Evolutionary conservation across 2,888 invertebrate species (phyloP).

Genomic region (Rotaria magnacalcarata): DNA sequence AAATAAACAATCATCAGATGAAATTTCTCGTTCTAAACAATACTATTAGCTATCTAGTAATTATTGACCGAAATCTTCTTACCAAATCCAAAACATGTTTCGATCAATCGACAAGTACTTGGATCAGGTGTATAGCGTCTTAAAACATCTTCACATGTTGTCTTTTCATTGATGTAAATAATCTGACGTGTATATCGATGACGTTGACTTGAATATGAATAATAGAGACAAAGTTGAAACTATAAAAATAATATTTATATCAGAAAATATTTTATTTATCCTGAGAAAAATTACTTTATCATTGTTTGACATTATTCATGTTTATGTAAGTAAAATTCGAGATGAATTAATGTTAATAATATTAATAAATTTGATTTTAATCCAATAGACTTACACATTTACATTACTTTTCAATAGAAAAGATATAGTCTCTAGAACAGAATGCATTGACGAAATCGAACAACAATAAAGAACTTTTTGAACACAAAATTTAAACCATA

Average conservation of each 20-base stretch:
- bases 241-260: not conserved
- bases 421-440: too few relatives aligned
- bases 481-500: too few relatives aligned
- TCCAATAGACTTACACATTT: too few relatives aligned
- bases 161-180: not conserved
- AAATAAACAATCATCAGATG: not conserved
- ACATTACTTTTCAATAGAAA: too few relatives aligned
- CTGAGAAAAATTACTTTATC: not conserved
- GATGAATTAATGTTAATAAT: too few relatives aligned
- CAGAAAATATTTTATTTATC: too few relatives aligned
- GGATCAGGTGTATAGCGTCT: not conserved
- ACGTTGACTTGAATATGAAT: not conserved
- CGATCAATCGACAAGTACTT: not conserved
- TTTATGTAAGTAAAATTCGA: not conserved
- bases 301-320: not conserved
- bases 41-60: not conserved
- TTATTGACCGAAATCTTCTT: not conserved
- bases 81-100: constrained; percentile 1
- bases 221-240: not conserved
- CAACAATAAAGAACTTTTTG: too few relatives aligned
- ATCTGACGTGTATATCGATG: not conserved
- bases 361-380: too few relatives aligned
- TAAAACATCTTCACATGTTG: not conserved
- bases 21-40: not conserved
- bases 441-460: too few relatives aligned